Conservation (phyloP, 2,797 vertebrate genomes). For the Adrianichthys oophorus region DNA sequence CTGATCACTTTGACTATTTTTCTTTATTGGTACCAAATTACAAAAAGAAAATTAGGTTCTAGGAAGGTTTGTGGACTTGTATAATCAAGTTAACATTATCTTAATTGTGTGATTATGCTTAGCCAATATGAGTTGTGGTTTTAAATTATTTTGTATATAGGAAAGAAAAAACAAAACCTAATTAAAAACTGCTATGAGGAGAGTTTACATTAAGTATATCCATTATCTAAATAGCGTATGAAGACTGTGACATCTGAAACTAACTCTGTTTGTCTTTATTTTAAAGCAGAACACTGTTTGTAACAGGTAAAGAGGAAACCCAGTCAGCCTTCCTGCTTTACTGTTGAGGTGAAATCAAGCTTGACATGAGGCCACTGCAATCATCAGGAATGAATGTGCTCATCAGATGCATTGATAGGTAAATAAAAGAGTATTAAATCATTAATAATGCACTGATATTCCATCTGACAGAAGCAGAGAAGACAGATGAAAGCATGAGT, state of each 20-base stretch:
- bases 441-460: conserved; percentile 72
- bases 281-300: conserved; percentile 10
- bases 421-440: conserved; percentile 48
- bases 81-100: neutral
- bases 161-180: neutral
- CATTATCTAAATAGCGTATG: conserved; percentile 6
- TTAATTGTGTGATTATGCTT: neutral
- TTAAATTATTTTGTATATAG: neutral
- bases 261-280: conserved; percentile 27
- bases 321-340: conserved; percentile 19
- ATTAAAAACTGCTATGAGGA: neutral
- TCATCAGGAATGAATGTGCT: conserved; percentile 11
- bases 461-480: conserved; percentile 49
- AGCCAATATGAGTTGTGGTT: neutral
- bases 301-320: conserved; percentile 17
- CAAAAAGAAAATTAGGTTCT: conserved; percentile 5
- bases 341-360: conserved; percentile 41
- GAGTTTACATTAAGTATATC: conserved; percentile 5
- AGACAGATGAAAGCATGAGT: conserved; percentile 6
- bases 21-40: neutral
- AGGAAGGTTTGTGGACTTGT: neutral
- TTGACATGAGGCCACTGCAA: conserved; percentile 23
- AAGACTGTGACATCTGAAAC: conserved; percentile 42
- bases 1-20: conserved; percentile 12
- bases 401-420: conserved; percentile 32